These are phyloP conservation scores for Drosophila trapezifrons DNA, from an alignment of 1,140 invertebrate species.

Conservation along the genomic window DNA sequence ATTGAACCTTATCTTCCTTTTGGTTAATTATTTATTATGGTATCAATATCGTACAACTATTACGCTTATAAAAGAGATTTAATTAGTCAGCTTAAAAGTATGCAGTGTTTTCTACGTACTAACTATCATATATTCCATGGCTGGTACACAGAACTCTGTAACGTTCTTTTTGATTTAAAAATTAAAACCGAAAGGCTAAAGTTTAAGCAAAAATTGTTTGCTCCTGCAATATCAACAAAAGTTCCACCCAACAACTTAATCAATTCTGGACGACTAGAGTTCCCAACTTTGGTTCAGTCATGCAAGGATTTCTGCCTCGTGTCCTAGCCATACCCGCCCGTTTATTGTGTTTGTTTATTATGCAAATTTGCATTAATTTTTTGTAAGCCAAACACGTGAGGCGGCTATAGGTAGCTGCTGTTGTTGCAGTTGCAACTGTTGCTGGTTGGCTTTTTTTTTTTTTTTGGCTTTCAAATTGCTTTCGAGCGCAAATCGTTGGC, in stretches of 20 bases:
- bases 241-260: slow-evolving; percentile 37
- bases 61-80: not conserved
- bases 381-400: slow-evolving; percentile 62
- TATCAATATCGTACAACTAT: not conserved
- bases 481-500: slow-evolving; percentile 55
- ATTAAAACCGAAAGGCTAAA: not conserved
- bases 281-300: slow-evolving; percentile 56
- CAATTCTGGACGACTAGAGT: slow-evolving; percentile 44
- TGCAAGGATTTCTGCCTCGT: slow-evolving; percentile 48
- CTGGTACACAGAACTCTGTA: too few relatives aligned
- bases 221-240: slow-evolving; percentile 10
- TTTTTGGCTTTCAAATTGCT: slow-evolving; percentile 57
- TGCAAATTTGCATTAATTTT: slow-evolving; percentile 79
- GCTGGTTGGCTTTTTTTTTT: slow-evolving; percentile 53
- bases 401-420: slow-evolving; percentile 10
- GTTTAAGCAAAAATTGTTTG: not conserved
- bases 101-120: not conserved
- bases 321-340: slow-evolving; percentile 14
- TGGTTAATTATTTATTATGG: too few relatives aligned
- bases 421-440: slow-evolving; percentile 43
- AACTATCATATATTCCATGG: not conserved
- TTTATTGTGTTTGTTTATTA: slow-evolving; percentile 80
- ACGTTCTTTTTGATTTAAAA: not conserved
- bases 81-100: not conserved
- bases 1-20: too few relatives aligned